These are phyloP conservation scores for Drosophila pseudoobscura DNA, from an alignment of 1,140 invertebrate species.

Conservation along the genomic window DNA sequence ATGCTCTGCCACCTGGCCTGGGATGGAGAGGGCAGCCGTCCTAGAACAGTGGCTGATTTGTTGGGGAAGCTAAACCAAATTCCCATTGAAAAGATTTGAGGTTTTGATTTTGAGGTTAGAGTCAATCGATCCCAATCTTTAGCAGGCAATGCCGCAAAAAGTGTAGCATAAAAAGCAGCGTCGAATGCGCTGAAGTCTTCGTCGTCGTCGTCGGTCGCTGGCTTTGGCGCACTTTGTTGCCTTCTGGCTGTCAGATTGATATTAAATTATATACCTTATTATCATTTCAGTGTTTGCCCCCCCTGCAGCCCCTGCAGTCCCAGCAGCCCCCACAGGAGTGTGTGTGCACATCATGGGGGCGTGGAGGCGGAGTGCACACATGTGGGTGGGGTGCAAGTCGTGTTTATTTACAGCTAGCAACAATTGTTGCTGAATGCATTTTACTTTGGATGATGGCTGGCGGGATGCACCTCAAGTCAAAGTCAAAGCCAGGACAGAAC, in stretches of 20 bases:
- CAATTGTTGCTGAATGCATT: slow-evolving; percentile 79
- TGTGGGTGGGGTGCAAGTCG: slow-evolving; percentile 60
- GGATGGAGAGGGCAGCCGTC: no score
- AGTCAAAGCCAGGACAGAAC: slow-evolving; percentile 59
- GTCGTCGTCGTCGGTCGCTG: slow-evolving; percentile 7
- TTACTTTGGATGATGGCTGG: slow-evolving; percentile 49
- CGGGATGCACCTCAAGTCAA: slow-evolving; percentile 57
- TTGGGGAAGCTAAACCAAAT: not conserved
- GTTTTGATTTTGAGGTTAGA: no score
- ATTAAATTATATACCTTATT: slow-evolving; percentile 82
- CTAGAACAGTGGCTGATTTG: no score
- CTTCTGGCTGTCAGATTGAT: slow-evolving; percentile 81
- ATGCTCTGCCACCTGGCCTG: slow-evolving; percentile 26
- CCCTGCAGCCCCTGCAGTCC: no score
- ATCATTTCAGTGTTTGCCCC: slow-evolving; percentile 61
- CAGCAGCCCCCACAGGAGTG: not conserved
- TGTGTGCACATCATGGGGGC: slow-evolving; percentile 31
- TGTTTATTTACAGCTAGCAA: slow-evolving; percentile 80
- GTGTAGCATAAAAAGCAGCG: slow-evolving; percentile 56
- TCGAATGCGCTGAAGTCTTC: slow-evolving; percentile 5
- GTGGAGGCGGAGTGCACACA: not conserved
- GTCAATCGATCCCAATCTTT: slow-evolving; percentile 2
- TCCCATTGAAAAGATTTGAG: no score
- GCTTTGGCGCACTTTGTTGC: slow-evolving; percentile 71
- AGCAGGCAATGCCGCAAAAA: slow-evolving; percentile 37